A percentile compares a stretch with the other conserved stretches of the same genome.
Conservation (phyloP, 2,888 invertebrate species). For the Lepas anatifera region DNA sequence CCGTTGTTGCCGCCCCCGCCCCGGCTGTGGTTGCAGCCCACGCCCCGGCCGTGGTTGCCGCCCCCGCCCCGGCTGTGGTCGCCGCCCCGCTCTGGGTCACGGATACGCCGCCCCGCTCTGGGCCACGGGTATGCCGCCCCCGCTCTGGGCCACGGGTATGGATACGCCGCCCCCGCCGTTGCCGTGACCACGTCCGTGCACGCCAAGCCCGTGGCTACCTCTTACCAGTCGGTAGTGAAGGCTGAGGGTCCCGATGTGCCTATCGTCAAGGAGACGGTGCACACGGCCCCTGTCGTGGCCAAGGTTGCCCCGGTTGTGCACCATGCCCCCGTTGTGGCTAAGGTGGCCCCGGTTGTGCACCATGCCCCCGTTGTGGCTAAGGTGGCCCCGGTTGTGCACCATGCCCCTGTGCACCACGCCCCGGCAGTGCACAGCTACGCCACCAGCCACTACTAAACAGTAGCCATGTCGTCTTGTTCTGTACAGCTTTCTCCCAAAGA, state of each 20-base stretch:
- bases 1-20: constrained; percentile 18
- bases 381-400: too few species aligned
- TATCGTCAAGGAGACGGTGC: not conserved
- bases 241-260: not conserved
- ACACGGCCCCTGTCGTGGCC: constrained; percentile 1
- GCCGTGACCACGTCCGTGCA: not conserved
- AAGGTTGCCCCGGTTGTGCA: not conserved
- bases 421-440: not conserved
- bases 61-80: not conserved
- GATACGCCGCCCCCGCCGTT: not conserved
- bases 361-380: not conserved
- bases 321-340: not conserved
- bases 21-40: constrained; percentile 14
- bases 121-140: not conserved
- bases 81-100: not conserved
- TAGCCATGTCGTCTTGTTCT: too few species aligned
- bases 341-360: not conserved
- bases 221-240: not conserved
- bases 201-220: not conserved
- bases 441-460: too few species aligned
- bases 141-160: constrained; percentile 2
- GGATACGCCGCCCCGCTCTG: not conserved
- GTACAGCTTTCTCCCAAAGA: too few species aligned
- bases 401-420: constrained; percentile 14
- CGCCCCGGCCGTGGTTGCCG: not conserved